Evolutionary conservation across 1,140 invertebrate genomes (phyloP).

Genomic region (Zaprionus davidi): DNA sequence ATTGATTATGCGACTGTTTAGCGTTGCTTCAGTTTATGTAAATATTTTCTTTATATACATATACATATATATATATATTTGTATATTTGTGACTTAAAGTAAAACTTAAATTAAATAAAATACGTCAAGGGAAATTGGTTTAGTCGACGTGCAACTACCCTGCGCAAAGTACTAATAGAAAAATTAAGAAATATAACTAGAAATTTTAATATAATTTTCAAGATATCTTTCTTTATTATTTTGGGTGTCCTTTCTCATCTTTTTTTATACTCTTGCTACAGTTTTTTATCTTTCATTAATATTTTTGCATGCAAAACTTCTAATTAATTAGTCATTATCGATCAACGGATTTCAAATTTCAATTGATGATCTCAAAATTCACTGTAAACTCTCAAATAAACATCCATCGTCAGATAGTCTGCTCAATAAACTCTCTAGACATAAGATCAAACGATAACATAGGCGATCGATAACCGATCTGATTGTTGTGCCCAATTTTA

Average conservation of each 20-base stretch:
- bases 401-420: neutral
- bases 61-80: slow-evolving; percentile 9
- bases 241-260: neutral
- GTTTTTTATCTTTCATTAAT: neutral
- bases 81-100: slow-evolving; percentile 1
- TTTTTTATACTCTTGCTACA: neutral
- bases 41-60: slow-evolving; percentile 58
- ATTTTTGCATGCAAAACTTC: neutral
- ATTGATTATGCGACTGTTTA: slow-evolving; percentile 81
- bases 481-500: neutral
- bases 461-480: neutral
- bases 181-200: neutral
- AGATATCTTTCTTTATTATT: no score
- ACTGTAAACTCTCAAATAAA: neutral
- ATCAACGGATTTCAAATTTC: no score
- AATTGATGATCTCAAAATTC: no score
- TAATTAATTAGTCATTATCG: neutral
- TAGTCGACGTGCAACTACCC: slow-evolving; percentile 5
- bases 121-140: neutral
- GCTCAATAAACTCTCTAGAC: neutral
- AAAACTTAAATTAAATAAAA: slow-evolving; percentile 8
- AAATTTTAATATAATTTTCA: no score
- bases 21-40: slow-evolving; percentile 65
- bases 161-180: neutral
- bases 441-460: neutral